Evolutionary conservation across 2,113 vertebrate genomes (phyloP), one percentile per base, ranked within the genome.

Genomic region (Muscicapa adusta): DNA sequence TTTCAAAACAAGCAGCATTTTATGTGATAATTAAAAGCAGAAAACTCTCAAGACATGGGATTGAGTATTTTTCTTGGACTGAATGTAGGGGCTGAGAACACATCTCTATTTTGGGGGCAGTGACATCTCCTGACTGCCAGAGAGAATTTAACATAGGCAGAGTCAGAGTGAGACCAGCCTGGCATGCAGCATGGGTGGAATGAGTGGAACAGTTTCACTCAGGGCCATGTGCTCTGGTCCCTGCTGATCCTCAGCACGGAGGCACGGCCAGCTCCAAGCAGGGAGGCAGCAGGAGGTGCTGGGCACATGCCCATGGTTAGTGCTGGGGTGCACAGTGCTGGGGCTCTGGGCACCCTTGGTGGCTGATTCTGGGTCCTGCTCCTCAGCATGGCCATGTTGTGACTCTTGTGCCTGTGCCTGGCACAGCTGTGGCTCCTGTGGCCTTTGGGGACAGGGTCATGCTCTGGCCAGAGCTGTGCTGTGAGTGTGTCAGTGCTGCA

Each of bases 1-100:
- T 96, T 96, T 95, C 96, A 97, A 96, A 97, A 88, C 90, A 94
- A 95, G 86, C 96, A 91, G 90, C 75, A 60, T 96, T 97, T 94
- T 85, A 73, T 63, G 89, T n/a, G 88, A 85, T 97, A 96, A 97
- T 96, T 95, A 87, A 94, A 95, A 97, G 90, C 96, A 97, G 97
- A 96, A 94, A 94, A 74, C 54, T 91, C 81, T 71, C 80, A 87
- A 94, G 84, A 93, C 95, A 83, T 67, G 89, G 73, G 78, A 84
- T 8, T 88, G 88, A 94, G 88, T 95, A 94, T 96, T 96, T 97
- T 96, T 94, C 86, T 96, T 97, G 96, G 97, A 88, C 86, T 57
- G 58, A 57, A 42, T 3, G 16, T 33, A 26, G 84, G 72, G 71
- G 80, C 91, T 79, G 72, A 83, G 88, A 92, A 74, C 79, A 80